Conservation (phyloP, 1,140 invertebrate species). For the Panulirus ornatus region DNA sequence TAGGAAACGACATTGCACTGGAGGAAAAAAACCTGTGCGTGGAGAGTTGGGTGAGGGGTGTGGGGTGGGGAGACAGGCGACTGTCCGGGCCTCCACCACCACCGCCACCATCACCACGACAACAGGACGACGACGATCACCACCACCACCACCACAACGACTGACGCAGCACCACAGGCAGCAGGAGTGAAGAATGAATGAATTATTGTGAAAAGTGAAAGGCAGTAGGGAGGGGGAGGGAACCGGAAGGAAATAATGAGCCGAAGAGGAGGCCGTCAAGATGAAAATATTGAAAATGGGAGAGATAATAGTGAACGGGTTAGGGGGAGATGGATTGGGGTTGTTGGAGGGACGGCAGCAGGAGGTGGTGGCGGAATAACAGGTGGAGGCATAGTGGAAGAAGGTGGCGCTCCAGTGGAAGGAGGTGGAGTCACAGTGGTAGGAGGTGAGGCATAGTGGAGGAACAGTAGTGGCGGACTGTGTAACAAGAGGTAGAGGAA, state of each 20-base stretch:
- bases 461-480: not conserved
- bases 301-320: not conserved
- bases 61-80: not conserved
- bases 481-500: not conserved
- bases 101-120: no score
- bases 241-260: no score
- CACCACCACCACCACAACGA: no score
- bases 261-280: not conserved
- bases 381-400: not conserved
- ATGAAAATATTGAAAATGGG: not conserved
- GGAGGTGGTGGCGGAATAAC: not conserved
- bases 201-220: no score
- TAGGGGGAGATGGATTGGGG: not conserved
- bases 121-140: no score
- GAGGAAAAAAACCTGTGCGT: not conserved
- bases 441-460: not conserved
- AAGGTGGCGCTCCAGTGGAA: no score
- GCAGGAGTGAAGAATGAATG: no score
- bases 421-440: not conserved
- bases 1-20: constrained; percentile 52
- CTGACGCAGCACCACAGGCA: no score
- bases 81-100: no score
- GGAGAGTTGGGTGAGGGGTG: not conserved
- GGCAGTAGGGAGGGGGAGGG: no score
- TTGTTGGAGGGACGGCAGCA: not conserved